A percentile compares a stretch with the other conserved stretches of the same genome.
phyloP scores from a whole-genome alignment of 2,113 vertebrate species.

The Phylloscopus trochilus region DNA sequence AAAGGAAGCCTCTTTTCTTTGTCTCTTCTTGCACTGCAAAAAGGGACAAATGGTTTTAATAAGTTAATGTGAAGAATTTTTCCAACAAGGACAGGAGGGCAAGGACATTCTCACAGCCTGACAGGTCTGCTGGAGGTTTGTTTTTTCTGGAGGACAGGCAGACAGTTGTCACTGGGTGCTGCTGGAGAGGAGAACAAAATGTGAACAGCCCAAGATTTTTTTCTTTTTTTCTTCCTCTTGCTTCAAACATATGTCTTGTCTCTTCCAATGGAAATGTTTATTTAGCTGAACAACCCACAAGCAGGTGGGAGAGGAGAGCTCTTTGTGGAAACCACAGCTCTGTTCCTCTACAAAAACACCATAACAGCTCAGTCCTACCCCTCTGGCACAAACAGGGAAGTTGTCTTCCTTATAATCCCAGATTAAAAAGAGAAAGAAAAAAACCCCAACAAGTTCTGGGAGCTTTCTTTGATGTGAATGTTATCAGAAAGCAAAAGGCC shows the following conservation, averaged over 20 bases:
- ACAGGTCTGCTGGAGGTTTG: neutral
- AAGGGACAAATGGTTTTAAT: neutral
- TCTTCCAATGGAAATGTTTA: neutral
- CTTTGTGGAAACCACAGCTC: neutral
- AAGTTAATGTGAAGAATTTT: neutral
- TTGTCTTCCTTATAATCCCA: neutral
- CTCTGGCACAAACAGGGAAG: neutral
- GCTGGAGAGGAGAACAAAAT: neutral
- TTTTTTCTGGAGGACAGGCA: neutral
- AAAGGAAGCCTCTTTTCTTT: neutral
- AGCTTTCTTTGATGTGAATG: neutral
- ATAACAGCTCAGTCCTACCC: neutral
- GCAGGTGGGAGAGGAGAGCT: conserved; percentile 7
- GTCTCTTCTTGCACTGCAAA: neutral
- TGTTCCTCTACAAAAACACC: neutral
- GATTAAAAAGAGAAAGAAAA: neutral
- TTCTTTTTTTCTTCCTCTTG: neutral
- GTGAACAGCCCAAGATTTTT: neutral
- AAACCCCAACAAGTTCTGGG: neutral
- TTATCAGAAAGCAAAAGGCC: neutral
- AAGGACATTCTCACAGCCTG: neutral
- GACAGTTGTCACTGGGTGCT: neutral
- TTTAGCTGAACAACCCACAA: neutral
- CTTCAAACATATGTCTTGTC: neutral
- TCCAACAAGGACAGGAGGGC: neutral